Evolutionary conservation across 2,888 invertebrate species (phyloP).

Genomic region (Tenthredo mesomela): DNA sequence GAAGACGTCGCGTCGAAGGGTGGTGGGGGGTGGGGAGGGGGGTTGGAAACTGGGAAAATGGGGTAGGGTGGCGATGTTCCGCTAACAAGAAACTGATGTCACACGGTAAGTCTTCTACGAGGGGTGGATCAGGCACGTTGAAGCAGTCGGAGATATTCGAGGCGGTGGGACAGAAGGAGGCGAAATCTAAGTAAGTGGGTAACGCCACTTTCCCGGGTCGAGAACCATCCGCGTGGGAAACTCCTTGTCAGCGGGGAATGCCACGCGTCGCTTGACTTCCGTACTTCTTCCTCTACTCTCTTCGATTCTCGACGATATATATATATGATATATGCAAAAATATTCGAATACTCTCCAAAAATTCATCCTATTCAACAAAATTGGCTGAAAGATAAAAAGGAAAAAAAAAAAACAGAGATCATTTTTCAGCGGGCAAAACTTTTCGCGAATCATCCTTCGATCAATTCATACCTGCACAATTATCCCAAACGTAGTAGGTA

Average conservation of each 20-base stretch:
- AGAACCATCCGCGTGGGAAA: slow-evolving; percentile 56
- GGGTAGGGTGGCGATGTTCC: slow-evolving; percentile 64
- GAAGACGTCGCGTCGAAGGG: not conserved
- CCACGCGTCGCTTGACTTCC: slow-evolving; percentile 37
- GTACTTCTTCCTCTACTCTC: not conserved
- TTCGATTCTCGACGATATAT: not conserved
- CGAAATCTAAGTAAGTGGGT: slow-evolving; percentile 54
- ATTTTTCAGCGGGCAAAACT: not conserved
- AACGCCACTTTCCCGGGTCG: slow-evolving; percentile 55
- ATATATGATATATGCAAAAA: not conserved
- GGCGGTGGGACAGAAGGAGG: slow-evolving; percentile 45
- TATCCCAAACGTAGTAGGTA: not conserved
- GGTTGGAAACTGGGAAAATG: slow-evolving; percentile 58
- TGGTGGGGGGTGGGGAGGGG: not conserved
- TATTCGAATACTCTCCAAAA: not conserved
- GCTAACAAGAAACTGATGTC: slow-evolving; percentile 74
- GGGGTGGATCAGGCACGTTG: slow-evolving; percentile 53
- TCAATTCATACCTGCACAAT: not conserved
- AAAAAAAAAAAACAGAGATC: not conserved
- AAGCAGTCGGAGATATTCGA: slow-evolving; percentile 50
- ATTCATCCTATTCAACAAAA: not conserved
- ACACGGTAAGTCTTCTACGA: slow-evolving; percentile 63
- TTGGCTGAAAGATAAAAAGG: not conserved
- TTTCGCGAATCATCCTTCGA: not conserved
- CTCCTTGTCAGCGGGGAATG: slow-evolving; percentile 48